Evolutionary conservation across 2,888 invertebrate species (phyloP), one percentile per base, ranked within the genome.

Genomic region (Pheosia tremula): DNA sequence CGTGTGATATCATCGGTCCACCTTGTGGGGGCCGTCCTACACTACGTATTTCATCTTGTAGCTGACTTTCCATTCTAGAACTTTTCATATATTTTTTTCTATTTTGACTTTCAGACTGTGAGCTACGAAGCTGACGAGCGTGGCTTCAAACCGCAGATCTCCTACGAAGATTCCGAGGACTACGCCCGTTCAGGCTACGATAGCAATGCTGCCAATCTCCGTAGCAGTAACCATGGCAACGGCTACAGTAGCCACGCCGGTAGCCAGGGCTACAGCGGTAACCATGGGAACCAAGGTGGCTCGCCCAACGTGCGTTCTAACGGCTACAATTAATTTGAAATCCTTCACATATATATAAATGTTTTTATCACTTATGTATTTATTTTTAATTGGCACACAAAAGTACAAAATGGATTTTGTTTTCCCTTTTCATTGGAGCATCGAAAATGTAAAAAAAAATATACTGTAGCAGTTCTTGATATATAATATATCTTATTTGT

Each of bases 71-170:
- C 24, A 1, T 24, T 41, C 43, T 43, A 3, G 9, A 43, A 43
- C 10, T 10, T 0, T 4, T 9, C 8, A 36, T 36, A 3, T 0
- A 36, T 36, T 7, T 36, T 9, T 52, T 7, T 52, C 4, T n/a
- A 52, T 52, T 24, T 52, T 38, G 38, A 38, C 36, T 36, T 75
- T 5, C 93, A 95, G 93, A 95, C 95, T 62, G 96, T 96, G 6
- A 95, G 94, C 73, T 96, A 96, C 86, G 95, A 95, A 76, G 96
- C 96, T 5, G 95, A 96, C 70, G 94, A 95, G 75, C 90, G 95
- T 59, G 96, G 96, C 1, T 96, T 95, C 86, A 95, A 95, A 66
- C 96, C 96, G 11, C 94, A 94, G 68, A 95, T 96, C 66, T 94
- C 95, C 4, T 96, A 96, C 80, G 95, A 96, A 78, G 95, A 95